Evolutionary conservation across 2,113 vertebrate species (phyloP).

Genomic region (Columbina picui): DNA sequence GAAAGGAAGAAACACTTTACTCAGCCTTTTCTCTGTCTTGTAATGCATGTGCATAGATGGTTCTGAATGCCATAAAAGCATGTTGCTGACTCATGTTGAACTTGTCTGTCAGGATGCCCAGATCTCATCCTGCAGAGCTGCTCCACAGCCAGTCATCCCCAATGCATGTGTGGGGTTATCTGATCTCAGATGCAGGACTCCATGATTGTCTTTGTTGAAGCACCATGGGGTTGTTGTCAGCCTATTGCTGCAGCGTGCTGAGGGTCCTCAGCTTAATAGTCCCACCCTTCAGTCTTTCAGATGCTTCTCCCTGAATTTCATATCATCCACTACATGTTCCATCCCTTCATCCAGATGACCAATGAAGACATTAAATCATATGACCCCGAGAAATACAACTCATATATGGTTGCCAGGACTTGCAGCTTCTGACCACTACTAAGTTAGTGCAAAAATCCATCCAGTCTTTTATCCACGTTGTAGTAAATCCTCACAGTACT

Average conservation of each 20-base stretch:
- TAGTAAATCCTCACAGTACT: neutral
- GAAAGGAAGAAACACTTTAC: neutral
- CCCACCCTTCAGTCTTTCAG: neutral
- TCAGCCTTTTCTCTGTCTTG: neutral
- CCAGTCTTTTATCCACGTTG: neutral
- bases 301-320: neutral
- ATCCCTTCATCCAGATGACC: neutral
- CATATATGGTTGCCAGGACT: neutral
- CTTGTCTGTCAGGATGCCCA: neutral
- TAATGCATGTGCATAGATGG: neutral
- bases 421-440: neutral
- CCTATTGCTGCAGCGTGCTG: neutral
- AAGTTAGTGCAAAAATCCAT: neutral
- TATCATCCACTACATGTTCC: neutral
- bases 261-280: neutral
- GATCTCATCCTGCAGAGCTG: neutral
- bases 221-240: neutral
- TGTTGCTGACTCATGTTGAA: neutral
- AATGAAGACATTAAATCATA: neutral
- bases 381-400: neutral
- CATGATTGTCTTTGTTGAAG: neutral
- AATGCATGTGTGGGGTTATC: neutral
- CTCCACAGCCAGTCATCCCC: neutral
- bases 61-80: accelerated
- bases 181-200: neutral